Evolutionary conservation across 2,797 vertebrate species (phyloP), one percentile per base, ranked within the genome.

Genomic region (Scarus forsteni): DNA sequence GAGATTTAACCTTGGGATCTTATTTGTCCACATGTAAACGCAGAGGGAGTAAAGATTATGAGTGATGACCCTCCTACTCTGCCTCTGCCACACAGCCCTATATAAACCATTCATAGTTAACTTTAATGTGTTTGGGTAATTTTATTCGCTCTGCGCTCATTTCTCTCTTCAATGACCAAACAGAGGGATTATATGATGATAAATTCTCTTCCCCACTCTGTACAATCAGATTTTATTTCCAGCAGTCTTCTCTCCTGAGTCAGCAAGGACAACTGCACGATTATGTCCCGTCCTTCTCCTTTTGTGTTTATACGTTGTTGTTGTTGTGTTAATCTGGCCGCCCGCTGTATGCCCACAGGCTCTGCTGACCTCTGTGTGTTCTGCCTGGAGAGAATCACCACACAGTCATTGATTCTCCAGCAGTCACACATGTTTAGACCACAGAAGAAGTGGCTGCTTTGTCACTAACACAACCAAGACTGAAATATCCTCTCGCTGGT

Each of bases 321-420:
- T 61, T 74, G 67, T 62, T 56, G 53, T 39, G 75, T 71, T 81
- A 79, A 83, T 79, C 70, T 60, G 49, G 0, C 54, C 56, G 57
- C 35, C 63, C 60, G 64, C 57, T 62, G 15, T 3, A 15, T 40
- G 44, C 52, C 60, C 73, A 8, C 44, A 45, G 75, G 66, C 70
- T 15, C 54, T 5, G 61, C 51, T 69, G 72, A 82, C 83, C 77
- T 71, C 68, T 39, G 44, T 10, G 16, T 19, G 71, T 67, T 68
- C 71, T 27, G 67, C 45, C 59, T 12, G 11, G 3, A 35, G 15
- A 55, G 53, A 60, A 60, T 51, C 16, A 16, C 27, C 6, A 43
- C 44, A 16, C 19, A n/a, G 7, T 12, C 66, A 66, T 44, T 59
- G 65, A 75, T 79, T 66, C 16, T 11, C 36, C 45, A n/a, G 7